These are phyloP conservation scores for Oryzias woworae DNA, from an alignment of 2,113 vertebrate species.

Conservation along the genomic window DNA sequence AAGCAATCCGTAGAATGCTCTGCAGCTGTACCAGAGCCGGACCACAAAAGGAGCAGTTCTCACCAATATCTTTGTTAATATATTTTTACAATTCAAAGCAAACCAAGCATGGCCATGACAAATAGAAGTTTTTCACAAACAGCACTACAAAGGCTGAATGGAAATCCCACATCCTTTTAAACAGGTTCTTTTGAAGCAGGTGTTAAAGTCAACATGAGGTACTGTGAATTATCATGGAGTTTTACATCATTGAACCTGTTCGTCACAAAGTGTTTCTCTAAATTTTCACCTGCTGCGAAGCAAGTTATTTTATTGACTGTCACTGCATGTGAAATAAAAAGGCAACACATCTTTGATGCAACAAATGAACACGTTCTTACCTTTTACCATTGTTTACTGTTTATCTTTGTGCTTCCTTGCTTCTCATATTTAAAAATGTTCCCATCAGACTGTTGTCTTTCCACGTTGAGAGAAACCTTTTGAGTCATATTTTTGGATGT, in stretches of 20 bases:
- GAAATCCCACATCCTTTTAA: slow-evolving; percentile 12
- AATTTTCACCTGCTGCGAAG: slow-evolving; percentile 2
- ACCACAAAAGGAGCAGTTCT: slow-evolving; percentile 27
- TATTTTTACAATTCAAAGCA: background rate
- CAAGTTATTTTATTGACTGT: background rate
- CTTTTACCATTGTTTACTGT: background rate
- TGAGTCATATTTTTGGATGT: background rate
- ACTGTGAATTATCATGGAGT: slow-evolving; percentile 26
- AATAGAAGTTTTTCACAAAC: slow-evolving; percentile 19
- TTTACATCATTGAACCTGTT: slow-evolving; percentile 6
- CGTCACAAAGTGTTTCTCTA: background rate
- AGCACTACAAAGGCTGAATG: slow-evolving; percentile 6
- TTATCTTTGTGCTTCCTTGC: background rate
- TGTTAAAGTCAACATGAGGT: slow-evolving; percentile 16
- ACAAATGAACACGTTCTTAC: too few relatives aligned
- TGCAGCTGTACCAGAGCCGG: too few relatives aligned
- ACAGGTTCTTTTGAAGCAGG: slow-evolving; percentile 22
- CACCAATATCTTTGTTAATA: slow-evolving; percentile 18
- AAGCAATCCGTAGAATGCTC: too few relatives aligned
- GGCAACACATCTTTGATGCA: too few relatives aligned
- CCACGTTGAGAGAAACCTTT: background rate
- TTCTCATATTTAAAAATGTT: background rate
- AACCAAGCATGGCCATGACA: background rate
- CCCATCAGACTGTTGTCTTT: background rate
- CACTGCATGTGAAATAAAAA: too few relatives aligned